A percentile compares a stretch with the other conserved stretches of the same genome.
phyloP scores from a whole-genome alignment of 1,140 invertebrate genomes.

The Drosophila hydei region DNA sequence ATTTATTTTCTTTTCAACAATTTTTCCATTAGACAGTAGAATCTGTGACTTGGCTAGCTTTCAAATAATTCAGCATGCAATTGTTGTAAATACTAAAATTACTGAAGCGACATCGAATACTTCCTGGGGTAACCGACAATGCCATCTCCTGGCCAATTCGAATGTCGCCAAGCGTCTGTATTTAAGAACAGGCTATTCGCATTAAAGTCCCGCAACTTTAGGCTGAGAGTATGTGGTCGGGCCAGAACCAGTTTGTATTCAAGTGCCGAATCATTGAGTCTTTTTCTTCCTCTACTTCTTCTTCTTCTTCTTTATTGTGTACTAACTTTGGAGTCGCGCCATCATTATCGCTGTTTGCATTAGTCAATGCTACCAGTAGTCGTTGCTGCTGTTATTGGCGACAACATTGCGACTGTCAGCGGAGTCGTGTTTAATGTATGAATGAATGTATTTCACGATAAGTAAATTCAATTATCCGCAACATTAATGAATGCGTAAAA shows the following conservation, averaged over 20 bases:
- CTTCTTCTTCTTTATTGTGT: conserved; percentile 10
- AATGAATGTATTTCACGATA: conserved; percentile 79
- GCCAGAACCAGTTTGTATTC: conserved; percentile 37
- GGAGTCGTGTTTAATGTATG: conserved; percentile 62
- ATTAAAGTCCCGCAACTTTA: conserved; percentile 27
- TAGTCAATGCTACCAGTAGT: conserved; percentile 19
- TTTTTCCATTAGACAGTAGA: conserved; percentile 1
- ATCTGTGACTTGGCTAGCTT: conserved; percentile 16
- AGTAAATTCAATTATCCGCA: conserved; percentile 81
- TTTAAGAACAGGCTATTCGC: conserved; percentile 10
- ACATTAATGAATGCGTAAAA: conserved; percentile 81
- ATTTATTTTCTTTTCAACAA: neutral
- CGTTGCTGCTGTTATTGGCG: conserved; percentile 11
- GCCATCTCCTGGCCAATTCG: conserved; percentile 3
- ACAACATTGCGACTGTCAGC: conserved; percentile 18
- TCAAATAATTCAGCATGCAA: conserved; percentile 29
- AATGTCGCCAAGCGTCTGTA: conserved; percentile 15
- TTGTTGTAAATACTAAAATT: conserved; percentile 33
- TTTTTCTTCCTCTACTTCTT: neutral
- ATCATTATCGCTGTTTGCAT: conserved; percentile 34
- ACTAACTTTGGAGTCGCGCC: conserved; percentile 23
- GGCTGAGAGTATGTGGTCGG: conserved; percentile 2
- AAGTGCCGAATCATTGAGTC: conserved; percentile 32
- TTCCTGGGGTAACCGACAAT: conserved; percentile 13
- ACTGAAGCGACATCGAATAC: conserved; percentile 16